phyloP scores from a whole-genome alignment of 1,140 invertebrate species.

The Stenopsyche tienmushanensis region DNA sequence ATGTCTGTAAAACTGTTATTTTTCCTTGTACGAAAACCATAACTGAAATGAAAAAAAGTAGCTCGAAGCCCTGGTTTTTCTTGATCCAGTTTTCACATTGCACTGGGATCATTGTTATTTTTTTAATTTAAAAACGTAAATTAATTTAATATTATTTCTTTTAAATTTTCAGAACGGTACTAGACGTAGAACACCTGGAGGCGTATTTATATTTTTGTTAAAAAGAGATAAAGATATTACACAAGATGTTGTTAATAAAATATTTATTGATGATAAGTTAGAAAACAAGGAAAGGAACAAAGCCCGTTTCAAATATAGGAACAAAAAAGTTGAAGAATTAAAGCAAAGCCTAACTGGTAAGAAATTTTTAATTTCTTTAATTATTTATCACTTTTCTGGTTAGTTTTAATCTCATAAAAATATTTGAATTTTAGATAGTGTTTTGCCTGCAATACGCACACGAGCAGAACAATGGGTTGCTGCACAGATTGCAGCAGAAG shows the following conservation, averaged over 20 bases:
- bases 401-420: too few species aligned
- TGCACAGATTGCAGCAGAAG: slow-evolving; percentile 55
- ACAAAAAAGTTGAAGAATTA: slow-evolving; percentile 65
- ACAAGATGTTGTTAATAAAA: slow-evolving; percentile 66
- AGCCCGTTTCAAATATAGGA: slow-evolving; percentile 54
- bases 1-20: too few species aligned
- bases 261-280: slow-evolving; percentile 70
- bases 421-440: slow-evolving; percentile 50
- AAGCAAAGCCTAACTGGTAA: slow-evolving; percentile 63
- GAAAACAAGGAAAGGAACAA: slow-evolving; percentile 60
- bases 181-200: slow-evolving; percentile 78
- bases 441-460: slow-evolving; percentile 60
- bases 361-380: slow-evolving; percentile 28
- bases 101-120: too few species aligned
- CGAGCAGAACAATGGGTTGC: slow-evolving; percentile 57
- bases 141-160: too few species aligned
- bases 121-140: too few species aligned
- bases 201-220: slow-evolving; percentile 78
- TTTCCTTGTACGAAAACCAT: too few species aligned
- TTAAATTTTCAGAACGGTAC: slow-evolving; percentile 67
- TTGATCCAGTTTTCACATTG: too few species aligned
- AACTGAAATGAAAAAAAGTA: too few species aligned
- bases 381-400: neutral
- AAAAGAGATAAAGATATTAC: slow-evolving; percentile 73
- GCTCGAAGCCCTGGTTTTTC: too few species aligned